Percentiles rank a stretch among this genome's conserved stretches.
Evolutionary conservation across 2,888 invertebrate species (phyloP).

Genomic region (Cryptocheilus praepositus): DNA sequence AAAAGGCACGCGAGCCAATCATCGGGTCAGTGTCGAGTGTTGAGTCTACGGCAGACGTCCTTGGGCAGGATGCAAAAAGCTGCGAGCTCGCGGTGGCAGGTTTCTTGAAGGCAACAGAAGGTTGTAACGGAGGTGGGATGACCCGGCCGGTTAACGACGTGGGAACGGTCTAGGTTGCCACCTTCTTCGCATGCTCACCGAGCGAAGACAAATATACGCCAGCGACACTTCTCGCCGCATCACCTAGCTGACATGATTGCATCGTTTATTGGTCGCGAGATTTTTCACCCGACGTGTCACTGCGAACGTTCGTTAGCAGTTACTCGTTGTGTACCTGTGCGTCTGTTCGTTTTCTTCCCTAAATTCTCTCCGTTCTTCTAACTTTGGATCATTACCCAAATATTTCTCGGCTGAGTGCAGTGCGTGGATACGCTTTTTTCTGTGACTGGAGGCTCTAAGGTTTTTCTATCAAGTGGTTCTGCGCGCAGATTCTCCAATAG

Average conservation of each 20-base stretch:
- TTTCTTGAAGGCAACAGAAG: constrained; percentile 30
- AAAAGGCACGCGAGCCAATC: not conserved
- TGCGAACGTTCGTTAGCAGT: too few species aligned
- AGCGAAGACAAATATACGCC: too few species aligned
- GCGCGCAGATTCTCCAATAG: too few species aligned
- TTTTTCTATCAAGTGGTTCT: too few species aligned
- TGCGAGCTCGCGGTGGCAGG: constrained; percentile 11
- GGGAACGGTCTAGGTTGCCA: constrained; percentile 49
- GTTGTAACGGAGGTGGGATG: constrained; percentile 34
- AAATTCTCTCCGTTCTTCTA: constrained; percentile 3
- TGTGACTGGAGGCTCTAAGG: too few species aligned
- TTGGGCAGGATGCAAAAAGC: constrained; percentile 46
- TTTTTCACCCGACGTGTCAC: constrained; percentile 34
- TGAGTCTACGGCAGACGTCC: constrained; percentile 5
- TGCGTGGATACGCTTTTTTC: too few species aligned
- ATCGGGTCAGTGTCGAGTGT: too few species aligned
- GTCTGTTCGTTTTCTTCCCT: not conserved
- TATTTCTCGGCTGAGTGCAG: too few species aligned
- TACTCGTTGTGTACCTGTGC: constrained; percentile 38
- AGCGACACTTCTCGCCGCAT: constrained; percentile 16
- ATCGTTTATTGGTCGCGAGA: constrained; percentile 55
- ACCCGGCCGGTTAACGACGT: constrained; percentile 52
- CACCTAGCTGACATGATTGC: constrained; percentile 55
- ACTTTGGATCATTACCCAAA: too few species aligned
- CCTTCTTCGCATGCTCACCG: constrained; percentile 16